phyloP scores from a whole-genome alignment of 2,797 vertebrate genomes.

The Cryptoblepharus egeriae region DNA sequence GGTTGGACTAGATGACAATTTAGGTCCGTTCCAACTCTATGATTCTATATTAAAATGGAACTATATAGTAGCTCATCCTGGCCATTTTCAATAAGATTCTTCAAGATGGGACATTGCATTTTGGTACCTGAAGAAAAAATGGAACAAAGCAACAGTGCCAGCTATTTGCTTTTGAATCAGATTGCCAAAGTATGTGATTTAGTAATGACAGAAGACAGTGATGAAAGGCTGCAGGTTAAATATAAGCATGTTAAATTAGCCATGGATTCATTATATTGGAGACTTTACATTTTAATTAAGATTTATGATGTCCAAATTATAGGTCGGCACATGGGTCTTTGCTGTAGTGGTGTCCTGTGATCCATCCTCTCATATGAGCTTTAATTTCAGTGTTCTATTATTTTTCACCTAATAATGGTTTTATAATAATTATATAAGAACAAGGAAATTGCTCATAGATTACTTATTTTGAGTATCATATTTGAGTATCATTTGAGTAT shows the following conservation, averaged over 20 bases:
- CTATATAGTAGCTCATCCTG: constrained; percentile 79
- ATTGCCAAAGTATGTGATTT: constrained; percentile 39
- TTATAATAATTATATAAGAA: constrained; percentile 61
- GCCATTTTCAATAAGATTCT: constrained; percentile 79
- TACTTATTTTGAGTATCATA: constrained; percentile 55
- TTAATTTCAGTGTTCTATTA: constrained; percentile 47
- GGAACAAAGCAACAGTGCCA: neutral
- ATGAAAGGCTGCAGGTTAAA: constrained; percentile 57
- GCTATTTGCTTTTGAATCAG: constrained; percentile 29
- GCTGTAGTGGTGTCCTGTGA: constrained; percentile 53
- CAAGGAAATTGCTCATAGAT: constrained; percentile 64
- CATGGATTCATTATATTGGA: constrained; percentile 56
- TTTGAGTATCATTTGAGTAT: constrained; percentile 35
- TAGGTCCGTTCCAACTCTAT: too few species aligned
- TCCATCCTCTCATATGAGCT: constrained; percentile 58
- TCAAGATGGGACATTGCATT: constrained; percentile 49
- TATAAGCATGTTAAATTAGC: constrained; percentile 59
- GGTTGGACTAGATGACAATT: too few species aligned
- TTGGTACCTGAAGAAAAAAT: neutral
- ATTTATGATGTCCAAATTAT: constrained; percentile 68
- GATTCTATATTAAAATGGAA: constrained; percentile 70
- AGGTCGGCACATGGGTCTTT: constrained; percentile 50
- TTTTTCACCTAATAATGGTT: constrained; percentile 66
- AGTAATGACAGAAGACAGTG: constrained; percentile 46
- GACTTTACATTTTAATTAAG: constrained; percentile 65